Percentiles rank a stretch among this genome's conserved stretches.
Conservation (phyloP, 2,797 vertebrate genomes). For the Alca torda region DNA sequence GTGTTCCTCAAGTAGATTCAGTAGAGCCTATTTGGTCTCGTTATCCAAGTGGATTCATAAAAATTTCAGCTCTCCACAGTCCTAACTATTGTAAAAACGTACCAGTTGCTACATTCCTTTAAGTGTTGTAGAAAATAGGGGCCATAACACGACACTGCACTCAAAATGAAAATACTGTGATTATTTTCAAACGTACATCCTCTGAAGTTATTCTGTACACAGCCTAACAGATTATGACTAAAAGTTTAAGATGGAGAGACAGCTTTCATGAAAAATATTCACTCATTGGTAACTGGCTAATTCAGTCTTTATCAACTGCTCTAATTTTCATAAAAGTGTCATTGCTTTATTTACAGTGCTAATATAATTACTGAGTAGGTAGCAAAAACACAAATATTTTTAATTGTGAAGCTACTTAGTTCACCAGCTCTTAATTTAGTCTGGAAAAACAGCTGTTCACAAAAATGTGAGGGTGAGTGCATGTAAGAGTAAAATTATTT, state of each 20-base stretch:
- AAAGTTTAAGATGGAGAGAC: neutral
- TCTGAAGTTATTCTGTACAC: neutral
- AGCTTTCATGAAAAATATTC: neutral
- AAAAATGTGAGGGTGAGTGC: neutral
- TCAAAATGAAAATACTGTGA: neutral
- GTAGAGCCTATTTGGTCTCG: neutral
- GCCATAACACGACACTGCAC: neutral
- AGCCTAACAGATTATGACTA: neutral
- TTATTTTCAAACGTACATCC: neutral
- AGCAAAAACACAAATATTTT: neutral
- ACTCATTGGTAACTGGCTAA: neutral
- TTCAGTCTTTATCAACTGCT: neutral
- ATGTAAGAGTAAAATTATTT: neutral
- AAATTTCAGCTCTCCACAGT: neutral
- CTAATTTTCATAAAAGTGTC: neutral
- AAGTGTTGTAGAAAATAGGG: neutral
- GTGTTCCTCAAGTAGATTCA: neutral
- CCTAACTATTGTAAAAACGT: neutral
- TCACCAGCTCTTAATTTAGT: neutral
- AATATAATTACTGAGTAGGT: neutral
- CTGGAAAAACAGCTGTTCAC: neutral
- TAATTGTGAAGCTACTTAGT: neutral
- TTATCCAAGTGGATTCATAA: neutral
- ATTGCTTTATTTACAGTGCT: neutral
- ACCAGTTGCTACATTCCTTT: neutral